A percentile compares a stretch with the other conserved stretches of the same genome.
These are phyloP conservation scores for Agonopterix subpropinquella DNA, from an alignment of 2,888 invertebrate genomes.

Conservation along the genomic window DNA sequence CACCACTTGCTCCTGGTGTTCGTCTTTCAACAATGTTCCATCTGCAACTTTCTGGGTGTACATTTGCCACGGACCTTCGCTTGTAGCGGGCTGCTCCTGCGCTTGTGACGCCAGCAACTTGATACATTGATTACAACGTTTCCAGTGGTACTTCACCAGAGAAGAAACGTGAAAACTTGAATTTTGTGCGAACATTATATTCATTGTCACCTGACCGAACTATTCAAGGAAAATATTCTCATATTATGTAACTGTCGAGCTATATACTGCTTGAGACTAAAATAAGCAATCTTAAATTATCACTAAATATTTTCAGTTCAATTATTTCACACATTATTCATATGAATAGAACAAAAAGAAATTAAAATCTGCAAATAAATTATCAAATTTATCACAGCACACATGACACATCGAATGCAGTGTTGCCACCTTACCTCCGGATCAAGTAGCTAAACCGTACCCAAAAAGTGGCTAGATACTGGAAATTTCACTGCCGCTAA, in stretches of 20 bases:
- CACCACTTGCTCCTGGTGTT: slow-evolving; percentile 83
- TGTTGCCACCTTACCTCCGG: too few relatives aligned
- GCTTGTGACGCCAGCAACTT: slow-evolving; percentile 47
- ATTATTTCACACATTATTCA: not conserved
- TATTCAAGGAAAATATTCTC: slow-evolving; percentile 22
- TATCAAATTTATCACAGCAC: too few relatives aligned
- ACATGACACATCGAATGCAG: too few relatives aligned
- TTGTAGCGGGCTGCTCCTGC: slow-evolving; percentile 23
- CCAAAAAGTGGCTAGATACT: too few relatives aligned
- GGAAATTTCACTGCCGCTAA: too few relatives aligned
- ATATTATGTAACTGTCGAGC: slow-evolving; percentile 37
- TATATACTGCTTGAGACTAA: not conserved
- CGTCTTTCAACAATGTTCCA: slow-evolving; percentile 79
- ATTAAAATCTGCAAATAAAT: too few relatives aligned
- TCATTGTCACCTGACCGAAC: slow-evolving; percentile 28
- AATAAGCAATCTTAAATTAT: not conserved
- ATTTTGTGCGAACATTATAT: slow-evolving; percentile 42
- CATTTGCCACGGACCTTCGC: slow-evolving; percentile 65
- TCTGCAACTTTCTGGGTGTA: slow-evolving; percentile 75
- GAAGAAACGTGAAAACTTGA: slow-evolving; percentile 36
- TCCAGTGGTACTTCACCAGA: slow-evolving; percentile 41
- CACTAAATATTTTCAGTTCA: not conserved
- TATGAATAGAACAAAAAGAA: too few relatives aligned
- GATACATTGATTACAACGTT: slow-evolving; percentile 43
- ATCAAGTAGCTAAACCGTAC: too few relatives aligned